Base-by-base conservation (phyloP, 2,888 invertebrate genomes). In the Ormia ochracea region DNA sequence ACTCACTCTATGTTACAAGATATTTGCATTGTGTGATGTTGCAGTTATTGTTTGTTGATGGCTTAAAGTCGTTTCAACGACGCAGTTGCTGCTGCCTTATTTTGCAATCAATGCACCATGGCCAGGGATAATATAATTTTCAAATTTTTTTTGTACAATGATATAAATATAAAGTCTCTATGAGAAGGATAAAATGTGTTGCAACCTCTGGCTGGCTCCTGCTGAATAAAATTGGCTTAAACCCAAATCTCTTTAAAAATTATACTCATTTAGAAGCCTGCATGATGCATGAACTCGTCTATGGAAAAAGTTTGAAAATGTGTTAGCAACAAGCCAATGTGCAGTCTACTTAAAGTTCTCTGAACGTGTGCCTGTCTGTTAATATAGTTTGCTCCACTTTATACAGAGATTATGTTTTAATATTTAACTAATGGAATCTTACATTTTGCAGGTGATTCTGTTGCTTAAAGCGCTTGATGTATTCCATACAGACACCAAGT, bases 401-500 rank as follows among this genome's bases (percentile, higher is more conserved):
- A 45, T 48, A 10, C 43, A 36, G 3, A 56, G 12, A 56, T 69
- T 69, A 45, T 23, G 45, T 70, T 63, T n/a, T 63, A 48, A 70
- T 76, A 76, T 70, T 76, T 56, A 63, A 70, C 63, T 70, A 63
- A 63, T 63, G 63, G 52, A 54, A 38, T 65, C 63, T 52, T 81
- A 80, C 76, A 45, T 77, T 59, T 91, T 93, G 4, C 93, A 97
- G 93, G 92, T 97, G 78, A 94, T 95, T 82, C 91, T 96, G 81
- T 91, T 95, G 79, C 91, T 94, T 83, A 95, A 95, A 88, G 93
- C 94, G 12, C 89, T 96, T 83, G 91, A 93, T 75, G 86, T 91
- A 36, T 95, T 85, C 65, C 82, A 83, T 93, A 90, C 85, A 17
- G 77, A 83, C 28, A 84, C 84, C 58, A 84, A 87, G 74, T 81